A percentile compares a stretch with the other conserved stretches of the same genome.
phyloP scores from a whole-genome alignment of 2,797 vertebrate species.

The Myioborus melanocephalus region DNA sequence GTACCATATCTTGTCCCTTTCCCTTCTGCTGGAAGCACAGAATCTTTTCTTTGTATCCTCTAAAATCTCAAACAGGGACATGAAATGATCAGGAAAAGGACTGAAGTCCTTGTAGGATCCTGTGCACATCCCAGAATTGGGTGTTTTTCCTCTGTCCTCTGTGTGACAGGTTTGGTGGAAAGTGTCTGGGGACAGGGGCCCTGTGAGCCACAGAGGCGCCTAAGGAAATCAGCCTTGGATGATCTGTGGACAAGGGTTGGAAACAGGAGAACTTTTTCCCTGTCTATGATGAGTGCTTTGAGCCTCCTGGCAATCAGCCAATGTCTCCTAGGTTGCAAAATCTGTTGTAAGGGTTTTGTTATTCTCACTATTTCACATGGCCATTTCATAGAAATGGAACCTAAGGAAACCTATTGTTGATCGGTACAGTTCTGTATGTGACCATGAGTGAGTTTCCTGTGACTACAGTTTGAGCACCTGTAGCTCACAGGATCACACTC shows the following conservation, averaged over 20 bases:
- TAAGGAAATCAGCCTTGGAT: not conserved
- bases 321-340: not conserved
- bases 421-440: not conserved
- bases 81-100: not conserved
- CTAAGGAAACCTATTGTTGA: not conserved
- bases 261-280: not conserved
- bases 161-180: not conserved
- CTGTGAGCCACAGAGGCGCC: rapidly evolving
- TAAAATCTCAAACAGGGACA: not conserved
- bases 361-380: not conserved
- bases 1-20: not conserved
- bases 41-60: not conserved
- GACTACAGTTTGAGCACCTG: not conserved
- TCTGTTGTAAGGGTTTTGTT: not conserved
- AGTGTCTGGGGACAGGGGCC: not conserved
- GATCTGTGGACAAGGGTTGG: rapidly evolving
- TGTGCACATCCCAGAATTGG: rapidly evolving
- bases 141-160: not conserved
- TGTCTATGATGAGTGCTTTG: not conserved
- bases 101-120: not conserved
- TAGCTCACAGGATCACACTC: not conserved
- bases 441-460: not conserved
- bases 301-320: not conserved
- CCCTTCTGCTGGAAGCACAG: not conserved
- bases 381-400: not conserved